These are phyloP conservation scores for Ophthalmolycus amberensis DNA, from an alignment of 2,113 vertebrate genomes.

Conservation along the genomic window DNA sequence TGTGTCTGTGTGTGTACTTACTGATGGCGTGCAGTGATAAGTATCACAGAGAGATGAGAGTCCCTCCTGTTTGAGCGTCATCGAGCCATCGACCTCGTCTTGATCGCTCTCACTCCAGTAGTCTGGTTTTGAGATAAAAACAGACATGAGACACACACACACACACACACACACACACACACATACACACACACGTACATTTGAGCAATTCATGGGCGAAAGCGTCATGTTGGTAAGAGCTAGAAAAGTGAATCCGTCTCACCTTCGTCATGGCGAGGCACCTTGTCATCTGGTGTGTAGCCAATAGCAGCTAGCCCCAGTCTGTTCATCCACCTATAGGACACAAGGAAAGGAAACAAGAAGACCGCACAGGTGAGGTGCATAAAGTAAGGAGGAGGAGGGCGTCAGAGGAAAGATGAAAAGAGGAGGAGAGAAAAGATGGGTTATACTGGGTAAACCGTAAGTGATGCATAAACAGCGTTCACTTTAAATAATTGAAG, in stretches of 20 bases:
- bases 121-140: constrained; percentile 78
- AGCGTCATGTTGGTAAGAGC: not conserved
- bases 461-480: constrained; percentile 54
- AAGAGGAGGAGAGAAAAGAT: constrained; percentile 15
- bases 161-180: no score
- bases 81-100: constrained; percentile 89
- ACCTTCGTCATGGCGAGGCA: constrained; percentile 93
- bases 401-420: not conserved
- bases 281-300: constrained; percentile 93
- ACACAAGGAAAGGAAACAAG: constrained; percentile 10
- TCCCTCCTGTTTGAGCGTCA: constrained; percentile 92
- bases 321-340: constrained; percentile 92
- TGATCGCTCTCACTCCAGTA: constrained; percentile 97
- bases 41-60: constrained; percentile 85
- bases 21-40: constrained; percentile 90
- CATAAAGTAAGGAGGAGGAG: not conserved
- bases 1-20: constrained; percentile 77
- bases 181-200: not conserved
- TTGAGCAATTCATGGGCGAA: not conserved
- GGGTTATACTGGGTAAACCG: constrained; percentile 36
- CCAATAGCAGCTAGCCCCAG: constrained; percentile 91
- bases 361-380: not conserved
- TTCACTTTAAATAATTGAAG: constrained; percentile 59
- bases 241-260: constrained; percentile 27
- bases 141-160: not conserved